Base-by-base conservation (phyloP, 2,888 invertebrate species). In the Cotesia congregata region DNA sequence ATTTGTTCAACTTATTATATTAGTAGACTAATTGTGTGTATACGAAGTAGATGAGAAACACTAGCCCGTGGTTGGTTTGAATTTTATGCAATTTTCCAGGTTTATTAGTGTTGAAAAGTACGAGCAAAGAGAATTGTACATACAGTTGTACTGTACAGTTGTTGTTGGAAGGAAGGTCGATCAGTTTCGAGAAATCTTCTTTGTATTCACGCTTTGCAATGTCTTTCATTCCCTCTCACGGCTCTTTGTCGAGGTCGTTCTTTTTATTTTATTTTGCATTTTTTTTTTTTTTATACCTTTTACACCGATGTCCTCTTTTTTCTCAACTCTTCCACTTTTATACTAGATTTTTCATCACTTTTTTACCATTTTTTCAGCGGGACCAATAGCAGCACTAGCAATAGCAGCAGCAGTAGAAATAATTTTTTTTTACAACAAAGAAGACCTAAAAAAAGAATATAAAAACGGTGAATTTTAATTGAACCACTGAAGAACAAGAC, bases 171-270 rank as follows among this genome's bases (percentile, higher is more conserved):
- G 40, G 72, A 62, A 72, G 64, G 72, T 72, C 72, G 65, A 72
- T 72, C 72, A 72, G 65, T 72, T 72, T 72, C 50, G 6, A 72
- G 72, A 65, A 72, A 65, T 72, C 72, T 72, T 20, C 65, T 72
- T 72, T 65, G 64, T 72, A 72, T 64, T 72, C 64, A 30, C 65
- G 65, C 72, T 17, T 72, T 38, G 38, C 67, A n/a, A 67, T 39
- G 9, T 30, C 65, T 30, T 17, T 62, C 62, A 62, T 20, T 20
- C 20, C 65, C 65, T 5, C 65, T 30, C 71, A 38, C 60, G 62
- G 20, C 61, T 71, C 62, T 30, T 12, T 17, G 61, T 72, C 71
- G 71, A 72, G 71, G 71, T 72, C 71, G 40, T 62, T 72, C 40
- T 72, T 72, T 72, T 72, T 61, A 15, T 62, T 40, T 72, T 62